These are phyloP conservation scores for Bos taurus DNA, from an alignment of 2,113 vertebrate species.

Conservation along the genomic window ARS-UCD2.0 NC_037345.1:1185501-1186000, in stretches of 20 bases:
- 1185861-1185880: fast-evolving
- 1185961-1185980: background rate
- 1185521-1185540: background rate
- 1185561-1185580: background rate
- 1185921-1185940: background rate
- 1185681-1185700: background rate
- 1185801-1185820: no score
- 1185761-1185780: background rate
- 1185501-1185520: background rate
- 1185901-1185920: fast-evolving
- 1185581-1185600: background rate
- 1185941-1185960: background rate
- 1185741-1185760: background rate
- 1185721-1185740: background rate
- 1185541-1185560: background rate
- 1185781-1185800: fast-evolving
- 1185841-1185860: background rate
- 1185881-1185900: background rate
- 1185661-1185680: background rate
- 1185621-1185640: background rate
- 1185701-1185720: background rate
- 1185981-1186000: background rate
- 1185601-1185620: background rate
- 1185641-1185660: background rate
- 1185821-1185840: fast-evolving